Evolutionary conservation across 2,888 invertebrate genomes (phyloP).

Genomic region (Plemyria rubiginata): DNA sequence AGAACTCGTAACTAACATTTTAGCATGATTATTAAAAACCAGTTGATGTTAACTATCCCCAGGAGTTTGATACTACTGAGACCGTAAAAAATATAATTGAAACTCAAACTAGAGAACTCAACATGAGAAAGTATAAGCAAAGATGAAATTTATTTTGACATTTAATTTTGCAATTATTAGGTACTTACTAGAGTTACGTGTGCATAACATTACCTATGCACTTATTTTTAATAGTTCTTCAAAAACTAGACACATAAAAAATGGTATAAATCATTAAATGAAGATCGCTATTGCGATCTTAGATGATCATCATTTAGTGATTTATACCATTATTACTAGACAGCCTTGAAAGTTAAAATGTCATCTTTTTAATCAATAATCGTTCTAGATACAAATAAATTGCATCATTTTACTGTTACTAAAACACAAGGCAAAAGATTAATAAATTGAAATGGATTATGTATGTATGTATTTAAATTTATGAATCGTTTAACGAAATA

Average conservation of each 20-base stretch:
- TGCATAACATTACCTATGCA: neutral
- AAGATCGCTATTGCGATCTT: conserved; percentile 3
- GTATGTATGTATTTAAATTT: neutral
- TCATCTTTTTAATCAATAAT: conserved; percentile 12
- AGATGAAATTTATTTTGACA: neutral
- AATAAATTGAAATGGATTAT: neutral
- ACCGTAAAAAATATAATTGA: too few relatives aligned
- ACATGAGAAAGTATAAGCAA: neutral
- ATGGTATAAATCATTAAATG: conserved; percentile 7
- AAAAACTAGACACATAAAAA: neutral
- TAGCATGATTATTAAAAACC: too few relatives aligned
- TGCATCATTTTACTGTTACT: conserved; percentile 17
- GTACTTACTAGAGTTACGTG: neutral
- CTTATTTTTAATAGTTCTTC: neutral
- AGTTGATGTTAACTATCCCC: too few relatives aligned
- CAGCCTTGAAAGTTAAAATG: conserved; percentile 21
- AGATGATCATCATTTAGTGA: too few relatives aligned
- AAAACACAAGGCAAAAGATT: neutral
- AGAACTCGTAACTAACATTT: too few relatives aligned
- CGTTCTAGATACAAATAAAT: conserved; percentile 12
- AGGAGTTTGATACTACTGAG: too few relatives aligned
- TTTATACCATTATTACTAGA: too few relatives aligned
- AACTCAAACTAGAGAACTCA: too few relatives aligned
- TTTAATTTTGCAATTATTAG: neutral
- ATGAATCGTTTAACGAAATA: neutral